Evolutionary conservation across 2,113 vertebrate genomes (phyloP), one percentile per base, ranked within the genome.

Genomic region (Corythornis madagascariensis): DNA sequence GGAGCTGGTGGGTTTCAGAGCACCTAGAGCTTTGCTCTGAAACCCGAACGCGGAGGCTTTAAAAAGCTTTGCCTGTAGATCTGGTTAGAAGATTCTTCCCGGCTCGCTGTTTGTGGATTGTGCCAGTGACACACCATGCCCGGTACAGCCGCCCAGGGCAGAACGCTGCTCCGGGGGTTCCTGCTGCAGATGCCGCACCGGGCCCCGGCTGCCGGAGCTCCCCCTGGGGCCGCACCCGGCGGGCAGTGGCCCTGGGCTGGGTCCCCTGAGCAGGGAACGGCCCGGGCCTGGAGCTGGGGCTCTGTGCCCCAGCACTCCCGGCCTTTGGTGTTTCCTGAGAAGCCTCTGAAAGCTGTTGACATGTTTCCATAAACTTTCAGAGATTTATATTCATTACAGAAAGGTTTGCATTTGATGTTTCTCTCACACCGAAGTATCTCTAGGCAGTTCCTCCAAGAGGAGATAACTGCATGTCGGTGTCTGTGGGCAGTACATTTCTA

Each of bases 21-120:
- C n/a, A 6, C 33, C 47, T 22, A 17, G 3, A 17, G 3, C 65
- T 77, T 14, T 10, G 59, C 65, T 7, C 38, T 4, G n/a, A 3
- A 1, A 9, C 18, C 19, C 18, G 11, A 3, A 14, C 13, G 4
- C 48, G 11, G 22, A 18, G 8, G 2, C 47, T 45, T 25, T 1
- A 19, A 4, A 18, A 65, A 8, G 38, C 42, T 17, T 16, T 1
- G 22, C 74, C 40, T 0, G 53, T 4, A 0, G 48, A 26, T 40
- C 26, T 3, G 63, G 11, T 19, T 40, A 31, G 33, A 48, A 1
- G 0, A 2, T 9, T 24, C 18, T 21, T 7, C 19, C 19, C 63
- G 0, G 2, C 38, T 63, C 4, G 31, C 31, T 12, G 0, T 18
- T 0, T n/a, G 9, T 14, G 40, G 22, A 47, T 35, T 4, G 43